Evolutionary conservation across 30 jellyfish, hydroid and myxozoan species (phyloP).

Genomic region (Haliclystus octoradiatus): DNA sequence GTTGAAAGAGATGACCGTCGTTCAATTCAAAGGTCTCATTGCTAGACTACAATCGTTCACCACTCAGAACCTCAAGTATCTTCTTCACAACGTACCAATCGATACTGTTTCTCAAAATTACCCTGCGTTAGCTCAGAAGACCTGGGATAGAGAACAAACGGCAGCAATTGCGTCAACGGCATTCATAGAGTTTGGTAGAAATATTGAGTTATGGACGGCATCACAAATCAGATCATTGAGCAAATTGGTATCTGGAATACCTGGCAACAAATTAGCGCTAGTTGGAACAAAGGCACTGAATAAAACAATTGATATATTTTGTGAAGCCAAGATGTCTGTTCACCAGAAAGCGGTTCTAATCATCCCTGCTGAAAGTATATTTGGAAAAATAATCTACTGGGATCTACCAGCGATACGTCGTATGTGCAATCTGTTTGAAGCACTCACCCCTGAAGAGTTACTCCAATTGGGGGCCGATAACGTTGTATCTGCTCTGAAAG

Average conservation of each 20-base stretch:
- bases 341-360: conserved; percentile 39
- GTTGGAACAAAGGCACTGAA: conserved; percentile 43
- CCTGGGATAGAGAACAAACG: conserved; percentile 53
- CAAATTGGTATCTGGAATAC: conserved; percentile 36
- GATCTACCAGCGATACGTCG: conserved; percentile 25
- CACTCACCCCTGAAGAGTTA: conserved; percentile 62
- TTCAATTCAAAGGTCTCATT: conserved; percentile 46
- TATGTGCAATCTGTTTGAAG: conserved; percentile 56
- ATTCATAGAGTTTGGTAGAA: conserved; percentile 35
- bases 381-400: conserved; percentile 53
- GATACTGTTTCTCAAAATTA: conserved; percentile 36
- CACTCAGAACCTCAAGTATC: conserved; percentile 26
- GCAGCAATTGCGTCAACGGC: conserved; percentile 24
- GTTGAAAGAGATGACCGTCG: conserved; percentile 33
- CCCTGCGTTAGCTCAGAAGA: not conserved
- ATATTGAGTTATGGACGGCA: conserved; percentile 41
- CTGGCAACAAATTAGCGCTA: conserved; percentile 42
- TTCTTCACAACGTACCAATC: conserved; percentile 26
- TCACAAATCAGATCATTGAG: conserved; percentile 28
- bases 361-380: conserved; percentile 49
- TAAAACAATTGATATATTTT: conserved; percentile 30
- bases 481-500: conserved; percentile 41
- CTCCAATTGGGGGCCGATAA: conserved; percentile 36
- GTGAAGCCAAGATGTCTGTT: conserved; percentile 41
- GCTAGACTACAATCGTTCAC: conserved; percentile 33